Evolutionary conservation across 92 coral and sea anemone genomes (phyloP), one percentile per base, ranked within the genome.

Genomic region (Parazoanthus swiftii): DNA sequence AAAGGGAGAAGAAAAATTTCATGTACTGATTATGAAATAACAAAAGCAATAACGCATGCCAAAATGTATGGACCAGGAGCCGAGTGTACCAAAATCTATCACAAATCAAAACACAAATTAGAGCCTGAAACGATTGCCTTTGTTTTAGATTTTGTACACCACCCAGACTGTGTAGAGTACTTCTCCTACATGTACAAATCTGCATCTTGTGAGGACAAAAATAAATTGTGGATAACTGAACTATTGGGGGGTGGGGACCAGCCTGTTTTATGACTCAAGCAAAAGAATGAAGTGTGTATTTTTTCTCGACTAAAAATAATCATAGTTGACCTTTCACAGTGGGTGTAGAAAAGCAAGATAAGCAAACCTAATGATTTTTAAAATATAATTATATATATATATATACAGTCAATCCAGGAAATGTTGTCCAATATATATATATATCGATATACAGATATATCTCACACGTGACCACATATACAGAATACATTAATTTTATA

Each of bases 241-340:
- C 76, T 85, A 35, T 73, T 89, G 66, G 89, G 89, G 42, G 91
- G 81, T 59, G 89, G 85, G n/a, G n/a, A n/a, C n/a, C n/a, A n/a
- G n/a, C n/a, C n/a, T n/a, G n/a, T n/a, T n/a, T n/a, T n/a, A n/a
- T n/a, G n/a, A n/a, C n/a, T n/a, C n/a, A n/a, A n/a, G n/a, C n/a
- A 46, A 46, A 46, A 46, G 4, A 8, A 6, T 46, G 50, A 46
- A 46, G 50, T 46, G 50, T 46, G 50, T 46, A 46, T 4, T 8
- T 46, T 46, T 46, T 46, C 50, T 46, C 10, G 9, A 46, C 50
- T 8, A 46, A 46, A 46, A 8, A 46, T 4, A 46, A 8, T 46
- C 10, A 8, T 46, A 8, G 7, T 46, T 46, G 50, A 46, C 10
- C 50, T 46, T 46, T 46, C 50, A 46, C 50, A 46, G 50, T 46